Base-by-base conservation (phyloP, 92 coral and sea anemone species). In the Epizoanthus rinbou region DNA sequence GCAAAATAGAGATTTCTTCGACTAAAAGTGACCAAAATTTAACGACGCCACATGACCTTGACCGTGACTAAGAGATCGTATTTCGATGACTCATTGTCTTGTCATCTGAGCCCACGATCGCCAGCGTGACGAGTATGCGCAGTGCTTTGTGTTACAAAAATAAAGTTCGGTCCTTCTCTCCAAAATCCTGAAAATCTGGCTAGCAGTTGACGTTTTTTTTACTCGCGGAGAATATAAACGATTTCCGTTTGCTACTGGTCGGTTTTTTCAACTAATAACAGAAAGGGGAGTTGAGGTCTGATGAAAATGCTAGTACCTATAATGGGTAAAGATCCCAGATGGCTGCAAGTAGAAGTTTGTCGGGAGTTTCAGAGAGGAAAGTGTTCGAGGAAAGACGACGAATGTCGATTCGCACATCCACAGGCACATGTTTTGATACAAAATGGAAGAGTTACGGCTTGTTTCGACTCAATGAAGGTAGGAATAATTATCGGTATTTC, bases 401-500 rank as follows among this genome's bases (percentile, higher is more conserved):
- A 96, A 88, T 96, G 99, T 74, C 94, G 99, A 63, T 96, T 93
- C 94, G 99, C 99, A 68, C 99, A 96, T 92, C 99, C 99, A 65
- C 98, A 93, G 85, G 92, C 94, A 88, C 95, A 93, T 87, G 98
- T 96, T 86, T 91, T 87, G 60, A 88, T 96, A 56, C 98, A 96
- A 74, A 96, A 90, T 86, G 99, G 99, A 71, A 95, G 91, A 86
- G 99, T 96, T 83, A 96, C 99, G 83, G 99, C 99, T 41, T 96
- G 99, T 89, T 96, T 96, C 92, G 99, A 96, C 92, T 96, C 99
- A 39, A 84, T 96, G 89, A 96, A 96, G 99, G 99, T 96, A 92
- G 57, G 54, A 58, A 45, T 80, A 18, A 25, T 66, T 19, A 72
- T 41, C 53, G 17, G 56, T 64, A 25, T 25, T 63, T 74, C 52